These are phyloP conservation scores for Lasioglossum vierecki DNA, from an alignment of 2,888 invertebrate species.

Conservation along the genomic window DNA sequence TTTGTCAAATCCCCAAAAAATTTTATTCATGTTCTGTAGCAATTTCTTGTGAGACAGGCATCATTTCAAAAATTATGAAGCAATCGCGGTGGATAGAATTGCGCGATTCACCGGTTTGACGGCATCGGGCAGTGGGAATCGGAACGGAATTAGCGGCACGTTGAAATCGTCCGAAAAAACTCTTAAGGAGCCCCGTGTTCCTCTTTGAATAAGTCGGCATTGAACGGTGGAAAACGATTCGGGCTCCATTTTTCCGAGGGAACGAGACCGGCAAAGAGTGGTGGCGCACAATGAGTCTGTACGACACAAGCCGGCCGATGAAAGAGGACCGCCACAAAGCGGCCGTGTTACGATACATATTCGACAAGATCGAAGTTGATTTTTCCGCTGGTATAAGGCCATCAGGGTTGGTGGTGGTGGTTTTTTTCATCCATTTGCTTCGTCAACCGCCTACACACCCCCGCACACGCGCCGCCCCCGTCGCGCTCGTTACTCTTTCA, in stretches of 20 bases:
- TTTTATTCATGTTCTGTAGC: too few relatives aligned
- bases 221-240: neutral
- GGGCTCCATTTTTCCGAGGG: neutral
- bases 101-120: neutral
- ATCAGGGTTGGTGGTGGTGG: constrained; percentile 14
- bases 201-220: neutral
- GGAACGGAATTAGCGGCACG: neutral
- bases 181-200: neutral
- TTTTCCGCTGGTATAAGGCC: constrained; percentile 57
- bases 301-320: neutral
- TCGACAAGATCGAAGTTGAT: constrained; percentile 64
- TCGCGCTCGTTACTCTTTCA: constrained; percentile 31
- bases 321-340: constrained; percentile 17
- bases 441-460: constrained; percentile 1
- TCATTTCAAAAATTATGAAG: too few relatives aligned
- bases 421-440: constrained; percentile 48
- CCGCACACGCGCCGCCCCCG: neutral
- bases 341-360: constrained; percentile 27
- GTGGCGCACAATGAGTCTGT: neutral
- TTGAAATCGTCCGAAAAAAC: too few relatives aligned
- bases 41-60: too few relatives aligned
- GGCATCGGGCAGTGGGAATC: neutral
- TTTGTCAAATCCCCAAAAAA: too few relatives aligned
- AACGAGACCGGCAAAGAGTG: neutral
- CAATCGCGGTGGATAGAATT: too few relatives aligned